phyloP scores from a whole-genome alignment of 2,888 invertebrate genomes.

The Eilema depressum region DNA sequence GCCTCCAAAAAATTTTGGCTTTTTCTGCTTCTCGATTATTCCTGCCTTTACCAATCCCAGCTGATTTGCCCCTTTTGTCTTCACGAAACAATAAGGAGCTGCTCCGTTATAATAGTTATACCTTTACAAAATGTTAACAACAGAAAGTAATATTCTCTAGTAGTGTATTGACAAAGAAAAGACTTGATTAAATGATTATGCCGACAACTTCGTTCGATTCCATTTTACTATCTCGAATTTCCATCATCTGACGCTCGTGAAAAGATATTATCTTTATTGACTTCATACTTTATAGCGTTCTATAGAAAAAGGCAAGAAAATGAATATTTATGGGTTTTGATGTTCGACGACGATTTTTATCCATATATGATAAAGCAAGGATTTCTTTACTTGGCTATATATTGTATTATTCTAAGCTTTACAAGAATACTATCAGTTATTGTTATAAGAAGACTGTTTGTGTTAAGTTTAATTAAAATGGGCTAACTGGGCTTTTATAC shows the following conservation, averaged over 20 bases:
- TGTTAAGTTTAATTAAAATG: too few relatives aligned
- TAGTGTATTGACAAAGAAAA: not conserved
- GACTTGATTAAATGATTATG: not conserved
- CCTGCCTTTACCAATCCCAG: too few relatives aligned
- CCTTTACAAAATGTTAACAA: not conserved
- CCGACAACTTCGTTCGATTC: not conserved
- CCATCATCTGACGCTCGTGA: not conserved
- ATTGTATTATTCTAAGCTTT: too few relatives aligned
- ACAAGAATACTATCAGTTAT: too few relatives aligned
- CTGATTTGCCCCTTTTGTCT: too few relatives aligned
- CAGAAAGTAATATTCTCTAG: not conserved
- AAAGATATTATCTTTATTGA: conserved; percentile 1
- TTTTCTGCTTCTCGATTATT: too few relatives aligned
- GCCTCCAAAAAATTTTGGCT: too few relatives aligned
- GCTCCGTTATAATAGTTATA: not conserved
- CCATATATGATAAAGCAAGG: not conserved
- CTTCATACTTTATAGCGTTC: not conserved
- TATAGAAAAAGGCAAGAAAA: not conserved
- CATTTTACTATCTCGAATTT: not conserved
- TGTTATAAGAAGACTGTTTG: too few relatives aligned
- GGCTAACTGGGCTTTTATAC: too few relatives aligned
- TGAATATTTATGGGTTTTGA: not conserved
- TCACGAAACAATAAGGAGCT: not conserved
- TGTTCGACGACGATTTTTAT: not conserved
- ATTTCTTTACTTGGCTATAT: too few relatives aligned